Conservation (phyloP, 1,140 invertebrate genomes). For the Chlorops oryzae region DNA sequence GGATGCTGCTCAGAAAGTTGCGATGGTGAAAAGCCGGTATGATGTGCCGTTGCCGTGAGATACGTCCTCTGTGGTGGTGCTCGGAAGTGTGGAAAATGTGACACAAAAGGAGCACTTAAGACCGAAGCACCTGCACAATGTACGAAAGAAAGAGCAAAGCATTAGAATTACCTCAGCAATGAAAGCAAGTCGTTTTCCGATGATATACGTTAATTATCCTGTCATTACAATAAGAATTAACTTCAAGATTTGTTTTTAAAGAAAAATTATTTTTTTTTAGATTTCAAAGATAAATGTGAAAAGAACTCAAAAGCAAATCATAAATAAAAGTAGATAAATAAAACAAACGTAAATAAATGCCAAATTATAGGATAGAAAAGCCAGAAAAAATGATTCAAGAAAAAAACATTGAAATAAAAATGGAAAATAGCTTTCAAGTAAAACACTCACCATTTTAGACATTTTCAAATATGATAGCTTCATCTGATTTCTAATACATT, state of each 20-base stretch:
- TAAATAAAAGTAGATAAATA: conserved; percentile 5
- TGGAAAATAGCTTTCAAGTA: conserved; percentile 37
- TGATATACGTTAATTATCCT: no score
- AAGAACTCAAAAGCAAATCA: conserved; percentile 1
- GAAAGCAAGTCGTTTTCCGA: no score
- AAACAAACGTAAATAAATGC: background rate
- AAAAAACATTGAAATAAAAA: conserved; percentile 5
- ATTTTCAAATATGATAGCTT: background rate
- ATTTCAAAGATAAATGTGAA: background rate
- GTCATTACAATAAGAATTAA: no score
- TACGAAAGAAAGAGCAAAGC: conserved; percentile 8
- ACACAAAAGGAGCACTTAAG: conserved; percentile 35
- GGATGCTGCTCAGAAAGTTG: conserved; percentile 31
- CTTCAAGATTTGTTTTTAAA: no score
- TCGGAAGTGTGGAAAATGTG: conserved; percentile 31
- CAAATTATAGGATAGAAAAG: background rate
- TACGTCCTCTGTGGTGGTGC: conserved; percentile 23
- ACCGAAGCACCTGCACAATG: conserved; percentile 31
- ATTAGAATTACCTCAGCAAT: no score
- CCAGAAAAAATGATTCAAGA: background rate
- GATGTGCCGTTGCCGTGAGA: conserved; percentile 50
- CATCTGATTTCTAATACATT: conserved; percentile 39
- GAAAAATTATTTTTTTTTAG: no score
- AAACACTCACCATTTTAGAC: conserved; percentile 45
- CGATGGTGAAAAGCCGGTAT: conserved; percentile 28